Evolutionary conservation across 1,140 invertebrate genomes (phyloP).

Genomic region (Drosophila sechellia): DNA sequence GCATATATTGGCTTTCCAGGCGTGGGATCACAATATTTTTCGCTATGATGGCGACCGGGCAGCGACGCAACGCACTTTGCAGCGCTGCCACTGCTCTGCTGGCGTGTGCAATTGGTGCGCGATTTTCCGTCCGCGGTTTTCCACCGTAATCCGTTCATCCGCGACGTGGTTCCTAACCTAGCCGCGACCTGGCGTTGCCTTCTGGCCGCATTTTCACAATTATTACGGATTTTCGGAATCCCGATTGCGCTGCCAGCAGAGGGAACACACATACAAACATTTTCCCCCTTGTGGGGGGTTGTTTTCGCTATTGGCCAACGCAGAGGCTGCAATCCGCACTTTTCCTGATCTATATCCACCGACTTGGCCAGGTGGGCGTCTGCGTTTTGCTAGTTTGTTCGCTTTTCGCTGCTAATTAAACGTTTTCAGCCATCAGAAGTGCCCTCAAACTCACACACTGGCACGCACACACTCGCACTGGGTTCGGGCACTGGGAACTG

Average conservation of each 20-base stretch:
- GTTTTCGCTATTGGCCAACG: conserved; percentile 56
- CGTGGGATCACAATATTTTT: conserved; percentile 48
- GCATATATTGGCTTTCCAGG: conserved; percentile 4
- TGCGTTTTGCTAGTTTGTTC: conserved; percentile 44
- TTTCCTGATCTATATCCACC: conserved; percentile 31
- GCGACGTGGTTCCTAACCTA: conserved; percentile 14
- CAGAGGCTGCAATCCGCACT: conserved; percentile 31
- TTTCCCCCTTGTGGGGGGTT: conserved; percentile 75
- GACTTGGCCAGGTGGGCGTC: conserved; percentile 19
- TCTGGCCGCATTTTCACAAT: conserved; percentile 64
- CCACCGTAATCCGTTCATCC: conserved; percentile 10
- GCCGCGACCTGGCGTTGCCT: conserved; percentile 6
- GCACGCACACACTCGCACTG: conserved; percentile 52
- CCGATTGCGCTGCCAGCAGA: conserved; percentile 61
- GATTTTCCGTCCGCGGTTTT: conserved; percentile 11
- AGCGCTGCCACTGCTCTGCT: conserved; percentile 36
- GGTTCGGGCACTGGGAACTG: conserved; percentile 21
- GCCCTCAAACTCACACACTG: conserved; percentile 58
- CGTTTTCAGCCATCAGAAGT: conserved; percentile 71
- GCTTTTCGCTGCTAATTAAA: conserved; percentile 71
- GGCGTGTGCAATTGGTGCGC: conserved; percentile 34
- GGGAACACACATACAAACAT: conserved; percentile 68
- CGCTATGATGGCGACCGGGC: conserved; percentile 75
- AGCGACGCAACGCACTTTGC: conserved; percentile 78
- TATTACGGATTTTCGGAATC: conserved; percentile 41